phyloP scores from a whole-genome alignment of 2,888 invertebrate genomes.

The Xestoiulus laeticollis region DNA sequence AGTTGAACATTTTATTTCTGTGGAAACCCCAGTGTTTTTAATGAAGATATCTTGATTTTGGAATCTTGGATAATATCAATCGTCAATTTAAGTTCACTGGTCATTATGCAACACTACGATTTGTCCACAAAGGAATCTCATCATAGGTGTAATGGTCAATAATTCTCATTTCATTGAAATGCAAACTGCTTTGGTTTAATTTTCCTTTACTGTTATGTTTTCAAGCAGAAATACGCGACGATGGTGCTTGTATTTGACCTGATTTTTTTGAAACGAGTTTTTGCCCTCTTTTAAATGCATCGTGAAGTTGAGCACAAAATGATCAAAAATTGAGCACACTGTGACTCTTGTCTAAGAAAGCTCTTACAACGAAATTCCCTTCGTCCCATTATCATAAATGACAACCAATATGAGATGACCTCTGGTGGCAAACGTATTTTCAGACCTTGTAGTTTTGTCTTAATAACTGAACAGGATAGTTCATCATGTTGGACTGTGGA shows the following conservation, averaged over 20 bases:
- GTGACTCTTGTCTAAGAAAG: conserved; percentile 16
- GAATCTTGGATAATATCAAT: too few species aligned
- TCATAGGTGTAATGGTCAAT: not conserved
- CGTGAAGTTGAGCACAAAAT: not conserved
- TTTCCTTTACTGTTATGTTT: not conserved
- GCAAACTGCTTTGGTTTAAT: not conserved
- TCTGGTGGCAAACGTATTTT: not conserved
- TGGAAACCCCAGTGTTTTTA: too few species aligned
- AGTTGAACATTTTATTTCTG: too few species aligned
- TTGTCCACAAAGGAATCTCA: not conserved
- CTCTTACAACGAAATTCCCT: not conserved
- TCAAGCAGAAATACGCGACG: not conserved
- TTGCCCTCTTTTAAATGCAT: conserved; percentile 8
- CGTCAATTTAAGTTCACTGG: too few species aligned
- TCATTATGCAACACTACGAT: not conserved
- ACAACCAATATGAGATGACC: conserved; percentile 6
- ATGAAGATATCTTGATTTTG: too few species aligned
- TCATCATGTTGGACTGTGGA: not conserved
- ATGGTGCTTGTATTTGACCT: not conserved
- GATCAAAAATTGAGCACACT: conserved; percentile 23
- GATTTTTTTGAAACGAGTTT: conserved; percentile 23
- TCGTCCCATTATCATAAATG: conserved; percentile 28
- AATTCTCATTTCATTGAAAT: not conserved
- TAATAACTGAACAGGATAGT: not conserved
- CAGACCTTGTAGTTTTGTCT: conserved; percentile 16